phyloP scores from a whole-genome alignment of 2,888 invertebrate species.

The Caenorhabditis sp. region DNA sequence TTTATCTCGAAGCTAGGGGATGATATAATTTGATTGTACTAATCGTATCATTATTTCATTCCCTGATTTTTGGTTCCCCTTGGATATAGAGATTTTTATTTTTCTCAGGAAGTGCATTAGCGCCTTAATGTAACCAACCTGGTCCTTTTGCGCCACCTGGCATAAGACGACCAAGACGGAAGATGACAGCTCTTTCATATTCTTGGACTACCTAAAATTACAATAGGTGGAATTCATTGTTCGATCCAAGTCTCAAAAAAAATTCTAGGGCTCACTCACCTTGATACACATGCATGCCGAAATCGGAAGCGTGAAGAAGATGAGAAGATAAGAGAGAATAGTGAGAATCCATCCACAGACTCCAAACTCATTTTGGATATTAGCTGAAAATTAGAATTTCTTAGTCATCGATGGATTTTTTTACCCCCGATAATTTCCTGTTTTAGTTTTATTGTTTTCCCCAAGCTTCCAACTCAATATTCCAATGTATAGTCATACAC shows the following conservation, averaged over 20 bases:
- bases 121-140: conserved; percentile 47
- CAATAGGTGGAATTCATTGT: no score
- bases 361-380: conserved; percentile 83
- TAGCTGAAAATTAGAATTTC: conserved; percentile 77
- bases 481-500: no score
- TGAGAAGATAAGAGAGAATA: conserved; percentile 81
- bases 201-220: conserved; percentile 82
- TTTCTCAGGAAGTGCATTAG: conserved; percentile 12
- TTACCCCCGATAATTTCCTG: no score
- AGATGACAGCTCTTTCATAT: conserved; percentile 90
- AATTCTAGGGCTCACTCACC: conserved; percentile 64
- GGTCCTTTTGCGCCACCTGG: conserved; percentile 89
- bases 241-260: no score
- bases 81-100: background rate
- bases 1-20: background rate
- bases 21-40: background rate
- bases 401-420: background rate
- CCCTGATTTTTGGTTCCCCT: background rate
- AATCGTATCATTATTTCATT: background rate
- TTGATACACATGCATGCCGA: conserved; percentile 83
- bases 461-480: background rate
- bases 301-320: conserved; percentile 82
- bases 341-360: conserved; percentile 83
- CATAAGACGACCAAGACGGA: conserved; percentile 89
- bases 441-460: background rate